Evolutionary conservation across 1,140 invertebrate species (phyloP), one percentile per base, ranked within the genome.

Genomic region (Reticulitermes speratus): DNA sequence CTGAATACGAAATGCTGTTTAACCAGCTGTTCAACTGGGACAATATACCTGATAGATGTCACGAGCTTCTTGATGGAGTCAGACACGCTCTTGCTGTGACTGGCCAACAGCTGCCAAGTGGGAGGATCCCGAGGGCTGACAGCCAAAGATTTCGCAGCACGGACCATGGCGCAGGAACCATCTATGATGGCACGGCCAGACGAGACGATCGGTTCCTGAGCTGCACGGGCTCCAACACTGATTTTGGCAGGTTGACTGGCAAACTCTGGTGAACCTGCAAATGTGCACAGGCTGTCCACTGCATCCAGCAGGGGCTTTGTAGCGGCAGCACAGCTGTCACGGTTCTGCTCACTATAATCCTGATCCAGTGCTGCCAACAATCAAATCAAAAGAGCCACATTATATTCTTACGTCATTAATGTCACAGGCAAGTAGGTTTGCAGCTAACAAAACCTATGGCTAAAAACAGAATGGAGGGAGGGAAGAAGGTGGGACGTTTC

Each of bases 51-150:
- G 87, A 99, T 98, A 69, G 97, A 96, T 45, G 97, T 95, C 0
- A 98, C 97, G 5, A 99, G 92, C 23, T 95, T 94, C 91, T 99
- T 99, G 88, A 99, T 99, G 1, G 97, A 97, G 90, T 99, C 98
- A 25, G 97, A 99, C 0, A 99, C 97, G 88, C 95, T 96, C 90
- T 98, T 98, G 89, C 97, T 98, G 90, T 99, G 97, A 88, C 95
- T 96, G 0, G 98, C 98, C 84, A 99, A 93, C 75, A 96, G 92
- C 90, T 98, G 97, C 97, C 98, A 99, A 9, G 97, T 97, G 6
- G 96, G 94, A 2, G 97, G 96, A 92, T 99, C 98, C 88, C 96
- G 95, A 0, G 98, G 97, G 87, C 96, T 95, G 1, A 98, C 94
- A 6, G 97, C 97, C 44, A 99, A 91, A 86, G 95, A 96, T 90